Percentiles rank a stretch among this genome's conserved stretches.
Conservation (phyloP, 2,888 invertebrate species). For the Trichopoda pennipes region DNA sequence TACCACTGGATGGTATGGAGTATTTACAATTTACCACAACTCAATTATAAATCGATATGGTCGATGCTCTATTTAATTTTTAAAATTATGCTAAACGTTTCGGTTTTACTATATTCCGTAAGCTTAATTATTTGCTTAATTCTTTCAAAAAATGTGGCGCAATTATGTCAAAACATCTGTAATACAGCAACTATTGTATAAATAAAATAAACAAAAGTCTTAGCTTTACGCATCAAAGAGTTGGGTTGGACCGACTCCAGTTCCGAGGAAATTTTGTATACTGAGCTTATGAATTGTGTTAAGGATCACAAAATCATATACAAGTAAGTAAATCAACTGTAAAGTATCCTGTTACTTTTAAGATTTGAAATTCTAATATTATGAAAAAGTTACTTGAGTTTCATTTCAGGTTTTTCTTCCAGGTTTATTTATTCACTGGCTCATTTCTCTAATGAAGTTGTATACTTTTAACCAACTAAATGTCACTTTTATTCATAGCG, state of each 20-base stretch:
- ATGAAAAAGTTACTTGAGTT: too few species aligned
- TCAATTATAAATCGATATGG: conserved; percentile 64
- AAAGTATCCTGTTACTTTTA: too few species aligned
- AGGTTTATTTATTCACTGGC: too few species aligned
- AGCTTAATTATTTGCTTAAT: conserved; percentile 70
- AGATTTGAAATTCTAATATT: too few species aligned
- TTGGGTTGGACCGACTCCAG: background rate
- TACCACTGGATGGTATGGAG: conserved; percentile 76
- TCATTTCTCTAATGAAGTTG: too few species aligned
- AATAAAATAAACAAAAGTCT: too few species aligned
- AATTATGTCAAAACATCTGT: conserved; percentile 73
- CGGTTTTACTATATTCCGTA: conserved; percentile 66
- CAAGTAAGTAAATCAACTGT: too few species aligned
- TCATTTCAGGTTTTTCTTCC: too few species aligned
- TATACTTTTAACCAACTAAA: too few species aligned
- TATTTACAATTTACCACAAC: conserved; percentile 72
- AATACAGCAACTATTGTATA: conserved; percentile 68
- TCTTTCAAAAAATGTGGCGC: conserved; percentile 69
- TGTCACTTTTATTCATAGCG: too few species aligned
- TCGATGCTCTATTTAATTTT: conserved; percentile 71
- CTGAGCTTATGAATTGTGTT: conserved; percentile 73
- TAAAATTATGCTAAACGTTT: conserved; percentile 68
- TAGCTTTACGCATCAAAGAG: conserved; percentile 70
- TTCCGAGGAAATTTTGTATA: conserved; percentile 58
- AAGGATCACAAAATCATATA: conserved; percentile 75